Percentiles rank a stretch among this genome's conserved stretches.
Evolutionary conservation across 2,797 vertebrate species (phyloP).

Genomic region (Eulemur albifrons): DNA sequence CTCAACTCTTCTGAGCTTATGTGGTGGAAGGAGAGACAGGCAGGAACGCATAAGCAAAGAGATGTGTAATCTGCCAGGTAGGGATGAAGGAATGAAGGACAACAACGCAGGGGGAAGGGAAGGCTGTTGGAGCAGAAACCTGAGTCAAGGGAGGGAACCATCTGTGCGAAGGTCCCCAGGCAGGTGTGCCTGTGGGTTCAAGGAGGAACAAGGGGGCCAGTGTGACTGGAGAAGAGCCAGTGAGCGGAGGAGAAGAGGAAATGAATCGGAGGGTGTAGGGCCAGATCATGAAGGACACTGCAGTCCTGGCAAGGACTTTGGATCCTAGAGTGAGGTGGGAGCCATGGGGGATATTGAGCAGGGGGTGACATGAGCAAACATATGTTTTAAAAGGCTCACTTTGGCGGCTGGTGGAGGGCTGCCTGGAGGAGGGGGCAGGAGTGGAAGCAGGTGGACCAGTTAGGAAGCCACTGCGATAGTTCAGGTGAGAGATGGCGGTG

Average conservation of each 20-base stretch:
- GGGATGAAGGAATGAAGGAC: neutral
- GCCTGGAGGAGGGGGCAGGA: neutral
- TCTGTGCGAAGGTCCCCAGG: neutral
- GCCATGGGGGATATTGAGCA: neutral
- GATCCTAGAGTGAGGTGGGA: neutral
- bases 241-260: neutral
- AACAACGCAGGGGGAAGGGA: neutral
- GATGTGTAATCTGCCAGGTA: rapidly evolving
- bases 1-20: neutral
- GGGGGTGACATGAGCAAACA: neutral
- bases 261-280: neutral
- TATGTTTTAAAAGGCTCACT: neutral
- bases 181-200: neutral
- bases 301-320: neutral
- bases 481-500: neutral
- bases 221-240: neutral
- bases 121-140: neutral
- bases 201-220: neutral
- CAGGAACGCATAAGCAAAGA: neutral
- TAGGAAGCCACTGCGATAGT: neutral
- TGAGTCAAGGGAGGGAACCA: neutral
- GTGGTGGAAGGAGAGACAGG: neutral
- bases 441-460: neutral
- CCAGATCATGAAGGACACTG: too few species aligned
- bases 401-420: neutral